Percentiles rank a stretch among this genome's conserved stretches.
Conservation (phyloP, 2,797 vertebrate genomes). For the Thripadectes ignobilis region DNA sequence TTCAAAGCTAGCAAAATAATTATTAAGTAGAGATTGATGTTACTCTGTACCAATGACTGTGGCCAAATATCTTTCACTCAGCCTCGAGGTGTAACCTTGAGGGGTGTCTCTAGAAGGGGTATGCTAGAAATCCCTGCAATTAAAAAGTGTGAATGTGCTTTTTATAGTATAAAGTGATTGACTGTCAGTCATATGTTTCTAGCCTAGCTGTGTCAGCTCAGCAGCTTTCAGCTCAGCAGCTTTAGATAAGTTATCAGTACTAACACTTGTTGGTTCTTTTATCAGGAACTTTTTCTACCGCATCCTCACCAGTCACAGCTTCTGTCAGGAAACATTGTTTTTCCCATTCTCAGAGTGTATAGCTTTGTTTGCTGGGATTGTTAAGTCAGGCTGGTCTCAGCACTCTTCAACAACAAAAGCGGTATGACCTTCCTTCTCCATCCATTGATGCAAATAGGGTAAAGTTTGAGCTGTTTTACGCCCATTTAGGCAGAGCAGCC, state of each 20-base stretch:
- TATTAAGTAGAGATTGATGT: not conserved
- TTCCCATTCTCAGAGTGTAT: not conserved
- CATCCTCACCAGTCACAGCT: not conserved
- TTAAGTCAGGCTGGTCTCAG: not conserved
- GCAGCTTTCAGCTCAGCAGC: not conserved
- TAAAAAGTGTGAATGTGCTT: not conserved
- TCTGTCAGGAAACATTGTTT: not conserved
- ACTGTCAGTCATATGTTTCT: not conserved
- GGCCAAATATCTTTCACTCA: not conserved
- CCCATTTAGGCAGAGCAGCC: not conserved
- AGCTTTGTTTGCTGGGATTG: not conserved
- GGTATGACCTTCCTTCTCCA: not conserved
- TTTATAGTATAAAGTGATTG: not conserved
- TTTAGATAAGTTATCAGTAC: not conserved
- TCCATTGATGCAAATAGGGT: not conserved
- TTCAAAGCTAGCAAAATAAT: not conserved
- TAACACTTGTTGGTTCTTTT: not conserved
- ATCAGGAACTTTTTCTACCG: not conserved
- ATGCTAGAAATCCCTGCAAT: not conserved
- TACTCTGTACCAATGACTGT: not conserved
- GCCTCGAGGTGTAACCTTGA: not conserved
- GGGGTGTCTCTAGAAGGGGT: not conserved
- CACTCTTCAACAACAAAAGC: not conserved
- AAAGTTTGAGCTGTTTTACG: not conserved
- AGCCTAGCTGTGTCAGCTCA: not conserved